Percentiles rank a stretch among this genome's conserved stretches.
These are phyloP conservation scores for Drosophila sproati DNA, from an alignment of 1,140 invertebrate species.

Conservation along the genomic window DNA sequence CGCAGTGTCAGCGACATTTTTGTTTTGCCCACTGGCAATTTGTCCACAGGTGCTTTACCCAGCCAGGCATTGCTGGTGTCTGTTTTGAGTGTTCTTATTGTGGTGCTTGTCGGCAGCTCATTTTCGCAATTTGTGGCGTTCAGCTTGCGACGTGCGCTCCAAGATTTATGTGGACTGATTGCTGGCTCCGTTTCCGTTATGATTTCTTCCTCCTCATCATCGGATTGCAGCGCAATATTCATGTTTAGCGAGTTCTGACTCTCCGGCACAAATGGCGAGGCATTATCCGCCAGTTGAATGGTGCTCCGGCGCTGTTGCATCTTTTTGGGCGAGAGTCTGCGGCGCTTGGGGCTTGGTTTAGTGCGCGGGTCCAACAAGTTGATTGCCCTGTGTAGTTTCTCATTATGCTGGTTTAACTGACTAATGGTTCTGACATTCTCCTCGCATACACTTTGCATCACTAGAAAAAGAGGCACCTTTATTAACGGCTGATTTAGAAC, in stretches of 20 bases:
- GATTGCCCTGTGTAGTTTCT: conserved; percentile 56
- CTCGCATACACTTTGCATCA: conserved; percentile 42
- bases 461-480: conserved; percentile 21
- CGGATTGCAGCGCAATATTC: conserved; percentile 64
- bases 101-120: conserved; percentile 34
- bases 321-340: conserved; percentile 54
- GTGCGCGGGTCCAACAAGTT: conserved; percentile 28
- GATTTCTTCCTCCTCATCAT: conserved; percentile 59
- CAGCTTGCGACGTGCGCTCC: conserved; percentile 22
- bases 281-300: conserved; percentile 12
- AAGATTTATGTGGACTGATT: conserved; percentile 54
- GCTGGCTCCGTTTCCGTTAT: conserved; percentile 59
- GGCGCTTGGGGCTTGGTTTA: conserved; percentile 49
- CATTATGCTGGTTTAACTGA: conserved; percentile 43
- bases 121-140: conserved; percentile 52
- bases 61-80: conserved; percentile 33
- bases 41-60: conserved; percentile 44
- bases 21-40: conserved; percentile 23
- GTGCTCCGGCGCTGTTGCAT: conserved; percentile 1
- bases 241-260: conserved; percentile 66
- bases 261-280: conserved; percentile 47
- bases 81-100: neutral
- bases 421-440: conserved; percentile 46
- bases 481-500: too few species aligned
- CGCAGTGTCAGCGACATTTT: conserved; percentile 59